Evolutionary conservation across 2,113 vertebrate species (phyloP).

Genomic region (Ailuropoda melanoleuca): DNA sequence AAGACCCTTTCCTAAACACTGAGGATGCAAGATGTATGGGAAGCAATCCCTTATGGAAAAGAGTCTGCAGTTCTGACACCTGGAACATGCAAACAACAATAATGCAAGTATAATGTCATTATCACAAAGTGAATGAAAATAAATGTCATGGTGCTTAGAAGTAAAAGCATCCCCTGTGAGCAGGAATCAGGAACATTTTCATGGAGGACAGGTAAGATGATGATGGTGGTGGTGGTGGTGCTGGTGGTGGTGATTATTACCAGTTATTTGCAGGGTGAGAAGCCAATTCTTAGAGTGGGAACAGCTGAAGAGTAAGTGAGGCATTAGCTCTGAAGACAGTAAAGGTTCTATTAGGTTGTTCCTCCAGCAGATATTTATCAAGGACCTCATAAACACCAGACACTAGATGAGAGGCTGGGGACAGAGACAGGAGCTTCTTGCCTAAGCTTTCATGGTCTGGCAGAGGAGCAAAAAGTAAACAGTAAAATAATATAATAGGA

Average conservation of each 20-base stretch:
- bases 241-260: background rate
- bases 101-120: background rate
- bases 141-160: background rate
- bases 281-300: background rate
- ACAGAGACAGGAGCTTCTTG: background rate
- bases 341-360: background rate
- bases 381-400: background rate
- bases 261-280: background rate
- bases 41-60: background rate
- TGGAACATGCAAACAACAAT: background rate
- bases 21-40: background rate
- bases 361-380: background rate
- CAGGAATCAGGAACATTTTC: background rate
- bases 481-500: background rate
- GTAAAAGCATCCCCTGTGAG: background rate
- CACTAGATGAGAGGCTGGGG: background rate
- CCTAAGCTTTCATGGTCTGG: background rate
- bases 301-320: background rate
- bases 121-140: background rate
- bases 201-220: background rate
- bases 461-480: background rate
- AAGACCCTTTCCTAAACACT: background rate
- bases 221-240: fast-evolving
- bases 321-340: background rate
- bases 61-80: background rate